Conservation (phyloP, 2,797 vertebrate genomes). For the Spondyliosoma cantharus region DNA sequence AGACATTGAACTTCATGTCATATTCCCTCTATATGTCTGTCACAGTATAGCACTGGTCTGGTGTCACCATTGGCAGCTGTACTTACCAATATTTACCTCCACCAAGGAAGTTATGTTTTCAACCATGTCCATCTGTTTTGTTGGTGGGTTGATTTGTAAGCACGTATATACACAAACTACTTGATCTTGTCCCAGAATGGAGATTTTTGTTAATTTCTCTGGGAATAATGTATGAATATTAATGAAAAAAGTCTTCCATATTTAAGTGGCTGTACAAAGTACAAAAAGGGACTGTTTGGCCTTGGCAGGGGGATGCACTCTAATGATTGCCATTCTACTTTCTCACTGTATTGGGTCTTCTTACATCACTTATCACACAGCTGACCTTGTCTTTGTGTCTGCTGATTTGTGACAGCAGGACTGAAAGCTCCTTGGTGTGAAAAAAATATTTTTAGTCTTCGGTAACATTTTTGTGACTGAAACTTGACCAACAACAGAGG, state of each 20-base stretch:
- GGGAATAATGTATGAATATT: too few species aligned
- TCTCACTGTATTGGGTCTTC: not conserved
- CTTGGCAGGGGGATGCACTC: too few species aligned
- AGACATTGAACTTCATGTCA: not conserved
- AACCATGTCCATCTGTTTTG: too few species aligned
- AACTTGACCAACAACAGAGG: not conserved
- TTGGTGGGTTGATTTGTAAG: too few species aligned
- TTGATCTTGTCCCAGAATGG: too few species aligned
- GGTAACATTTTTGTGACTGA: not conserved
- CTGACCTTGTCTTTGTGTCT: not conserved
- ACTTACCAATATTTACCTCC: not conserved
- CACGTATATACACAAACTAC: too few species aligned
- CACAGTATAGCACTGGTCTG: not conserved
- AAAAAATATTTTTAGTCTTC: not conserved
- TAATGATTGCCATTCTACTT: not conserved
- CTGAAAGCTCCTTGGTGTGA: too few species aligned
- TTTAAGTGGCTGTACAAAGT: too few species aligned
- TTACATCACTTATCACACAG: not conserved
- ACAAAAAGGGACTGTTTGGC: too few species aligned
- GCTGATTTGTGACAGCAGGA: not conserved
- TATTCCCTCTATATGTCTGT: not conserved
- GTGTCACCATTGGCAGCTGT: not conserved
- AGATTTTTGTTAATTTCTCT: too few species aligned
- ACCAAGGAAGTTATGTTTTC: too few species aligned
- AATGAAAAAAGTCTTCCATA: too few species aligned